Conservation (phyloP, 2,797 vertebrate genomes). For the Arnoldichthys spilopterus region DNA sequence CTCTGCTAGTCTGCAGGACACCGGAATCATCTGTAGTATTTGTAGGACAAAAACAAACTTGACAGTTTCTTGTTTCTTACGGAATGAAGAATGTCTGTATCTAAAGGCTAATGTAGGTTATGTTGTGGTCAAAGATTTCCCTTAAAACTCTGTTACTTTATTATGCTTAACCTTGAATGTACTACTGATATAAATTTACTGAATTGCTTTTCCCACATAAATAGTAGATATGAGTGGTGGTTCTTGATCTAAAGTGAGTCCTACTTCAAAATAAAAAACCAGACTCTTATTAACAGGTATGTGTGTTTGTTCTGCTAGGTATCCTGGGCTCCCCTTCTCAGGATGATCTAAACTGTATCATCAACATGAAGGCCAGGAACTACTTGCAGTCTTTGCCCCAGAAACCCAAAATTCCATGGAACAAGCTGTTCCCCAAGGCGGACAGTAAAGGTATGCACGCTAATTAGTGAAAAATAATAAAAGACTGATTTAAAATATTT, state of each 20-base stretch:
- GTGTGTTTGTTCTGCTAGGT: slow-evolving; percentile 59
- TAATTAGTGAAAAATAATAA: neutral
- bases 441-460: slow-evolving; percentile 82
- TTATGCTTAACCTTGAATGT: too few relatives aligned
- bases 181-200: too few relatives aligned
- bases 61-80: neutral
- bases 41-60: neutral
- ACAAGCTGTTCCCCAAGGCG: slow-evolving; percentile 80
- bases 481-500: neutral
- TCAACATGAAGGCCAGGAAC: slow-evolving; percentile 89
- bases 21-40: too few relatives aligned
- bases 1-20: neutral
- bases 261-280: too few relatives aligned
- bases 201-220: too few relatives aligned
- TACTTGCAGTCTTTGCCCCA: slow-evolving; percentile 88
- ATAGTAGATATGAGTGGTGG: too few relatives aligned
- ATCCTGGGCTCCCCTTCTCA: slow-evolving; percentile 88
- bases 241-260: too few relatives aligned
- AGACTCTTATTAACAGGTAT: too few relatives aligned
- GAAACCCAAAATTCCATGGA: slow-evolving; percentile 85
- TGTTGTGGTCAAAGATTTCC: neutral
- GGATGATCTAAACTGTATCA: slow-evolving; percentile 90
- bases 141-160: too few relatives aligned
- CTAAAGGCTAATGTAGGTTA: neutral
- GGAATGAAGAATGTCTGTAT: neutral